phyloP scores from a whole-genome alignment of 2,797 vertebrate species.

The Pampus argenteus region DNA sequence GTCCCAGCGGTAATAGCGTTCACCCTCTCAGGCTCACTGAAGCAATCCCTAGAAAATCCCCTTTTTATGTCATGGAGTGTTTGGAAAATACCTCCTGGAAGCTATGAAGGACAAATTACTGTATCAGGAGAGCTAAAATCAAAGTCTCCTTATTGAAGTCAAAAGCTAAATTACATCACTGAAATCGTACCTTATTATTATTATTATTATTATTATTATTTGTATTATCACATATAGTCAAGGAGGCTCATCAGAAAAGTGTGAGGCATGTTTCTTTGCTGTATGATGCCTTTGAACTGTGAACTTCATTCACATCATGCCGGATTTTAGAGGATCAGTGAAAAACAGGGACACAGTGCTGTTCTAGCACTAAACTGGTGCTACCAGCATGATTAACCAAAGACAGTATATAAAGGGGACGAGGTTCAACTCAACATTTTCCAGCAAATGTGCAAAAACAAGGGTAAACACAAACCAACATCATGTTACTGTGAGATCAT shows the following conservation, averaged over 20 bases:
- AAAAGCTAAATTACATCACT: conserved; percentile 3
- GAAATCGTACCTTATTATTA: background rate
- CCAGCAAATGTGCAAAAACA: background rate
- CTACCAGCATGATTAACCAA: background rate
- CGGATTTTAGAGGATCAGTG: background rate
- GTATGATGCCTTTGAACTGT: background rate
- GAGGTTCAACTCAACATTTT: background rate
- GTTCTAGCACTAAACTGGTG: background rate
- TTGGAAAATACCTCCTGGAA: background rate
- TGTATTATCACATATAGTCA: background rate
- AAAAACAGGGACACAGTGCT: background rate
- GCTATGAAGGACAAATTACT: background rate
- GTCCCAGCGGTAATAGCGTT: conserved; percentile 54
- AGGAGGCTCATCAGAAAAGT: background rate
- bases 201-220: background rate
- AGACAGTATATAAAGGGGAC: background rate
- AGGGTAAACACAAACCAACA: no score
- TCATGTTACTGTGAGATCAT: no score
- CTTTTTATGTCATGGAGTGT: conserved; percentile 28
- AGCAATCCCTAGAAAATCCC: conserved; percentile 59
- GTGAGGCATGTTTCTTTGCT: background rate
- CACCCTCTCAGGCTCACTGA: conserved; percentile 37
- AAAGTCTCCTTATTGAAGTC: conserved; percentile 5
- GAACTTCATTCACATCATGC: background rate
- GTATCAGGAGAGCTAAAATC: background rate